Evolutionary conservation across 2,797 vertebrate species (phyloP), one percentile per base, ranked within the genome.

Genomic region (Pristis pectinata): DNA sequence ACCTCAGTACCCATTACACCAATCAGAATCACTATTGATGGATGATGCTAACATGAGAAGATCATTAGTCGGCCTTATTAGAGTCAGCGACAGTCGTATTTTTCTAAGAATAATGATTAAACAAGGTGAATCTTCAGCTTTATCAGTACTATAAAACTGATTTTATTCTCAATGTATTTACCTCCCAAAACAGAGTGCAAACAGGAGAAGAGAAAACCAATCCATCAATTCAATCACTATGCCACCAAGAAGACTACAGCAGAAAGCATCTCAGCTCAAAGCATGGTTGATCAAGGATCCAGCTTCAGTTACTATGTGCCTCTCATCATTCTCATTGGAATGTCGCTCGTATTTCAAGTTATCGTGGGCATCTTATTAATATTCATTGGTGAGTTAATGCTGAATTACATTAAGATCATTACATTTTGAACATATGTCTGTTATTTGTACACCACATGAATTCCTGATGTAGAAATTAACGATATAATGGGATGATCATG

Each of bases 191-290:
- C 61, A 91, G 87, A 19, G 27, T 91, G 19, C 0, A 3, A 2
- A 0, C 7, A 11, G 77, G 0, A 59, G 67, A 30, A 10, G 70
- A 61, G 27, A 27, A 94, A 96, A 94, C 1, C 82, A 94, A 30
- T 97, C 97, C 1, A 97, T 99, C 95, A 99, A 99, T 95, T 99
- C 96, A 99, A 99, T 97, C 97, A 98, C 95, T 99, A 99, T 0
- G 99, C 99, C 95, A 99, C 99, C 95, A 99, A 99, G 97, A 99
- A 99, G 97, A 99, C 98, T 0, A 98, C 98, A 0, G 99, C 99
- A 0, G 98, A 99, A 96, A 99, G 99, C 99, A 0, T 99, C 99
- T 0, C 99, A 99, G 97, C 97, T 99, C 95, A 99, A 99, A 96
- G 98, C 98, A 0, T 99, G 79, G 94, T 99, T 95, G 98, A 98